Percentiles rank a stretch among this genome's conserved stretches.
phyloP scores from a whole-genome alignment of 1,140 invertebrate genomes.

The Andricus grossulariae region DNA sequence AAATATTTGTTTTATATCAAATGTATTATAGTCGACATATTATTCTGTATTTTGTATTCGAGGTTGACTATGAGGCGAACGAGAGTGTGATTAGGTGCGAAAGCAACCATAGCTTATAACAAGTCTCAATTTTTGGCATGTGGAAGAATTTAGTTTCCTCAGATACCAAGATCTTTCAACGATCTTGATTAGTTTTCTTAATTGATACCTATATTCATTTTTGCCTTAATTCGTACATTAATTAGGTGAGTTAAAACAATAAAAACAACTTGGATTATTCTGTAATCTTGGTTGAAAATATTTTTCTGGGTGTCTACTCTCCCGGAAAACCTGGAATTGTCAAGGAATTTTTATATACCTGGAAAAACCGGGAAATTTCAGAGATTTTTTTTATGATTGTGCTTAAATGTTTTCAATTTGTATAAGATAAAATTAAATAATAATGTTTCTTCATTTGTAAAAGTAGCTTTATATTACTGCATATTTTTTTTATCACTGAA shows the following conservation, averaged over 20 bases:
- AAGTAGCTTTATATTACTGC: too few relatives aligned
- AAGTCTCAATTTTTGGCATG: slow-evolving; percentile 42
- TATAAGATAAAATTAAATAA: too few relatives aligned
- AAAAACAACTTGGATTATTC: slow-evolving; percentile 21
- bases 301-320: too few relatives aligned
- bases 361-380: too few relatives aligned
- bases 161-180: slow-evolving; percentile 26
- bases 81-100: slow-evolving; percentile 47
- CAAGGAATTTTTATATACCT: too few relatives aligned
- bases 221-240: neutral
- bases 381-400: too few relatives aligned
- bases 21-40: slow-evolving; percentile 54
- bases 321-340: too few relatives aligned
- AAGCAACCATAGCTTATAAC: slow-evolving; percentile 48
- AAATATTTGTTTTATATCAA: slow-evolving; percentile 75
- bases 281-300: slow-evolving; percentile 10
- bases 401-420: too few relatives aligned
- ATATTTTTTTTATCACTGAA: too few relatives aligned
- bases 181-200: neutral
- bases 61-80: slow-evolving; percentile 64
- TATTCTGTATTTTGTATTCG: slow-evolving; percentile 75
- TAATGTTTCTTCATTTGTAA: too few relatives aligned
- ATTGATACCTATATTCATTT: neutral
- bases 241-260: neutral
- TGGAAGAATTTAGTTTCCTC: slow-evolving; percentile 3